These are phyloP conservation scores for Myotis planiceps DNA, from an alignment of 2,797 vertebrate genomes.

Conservation along the genomic window DNA sequence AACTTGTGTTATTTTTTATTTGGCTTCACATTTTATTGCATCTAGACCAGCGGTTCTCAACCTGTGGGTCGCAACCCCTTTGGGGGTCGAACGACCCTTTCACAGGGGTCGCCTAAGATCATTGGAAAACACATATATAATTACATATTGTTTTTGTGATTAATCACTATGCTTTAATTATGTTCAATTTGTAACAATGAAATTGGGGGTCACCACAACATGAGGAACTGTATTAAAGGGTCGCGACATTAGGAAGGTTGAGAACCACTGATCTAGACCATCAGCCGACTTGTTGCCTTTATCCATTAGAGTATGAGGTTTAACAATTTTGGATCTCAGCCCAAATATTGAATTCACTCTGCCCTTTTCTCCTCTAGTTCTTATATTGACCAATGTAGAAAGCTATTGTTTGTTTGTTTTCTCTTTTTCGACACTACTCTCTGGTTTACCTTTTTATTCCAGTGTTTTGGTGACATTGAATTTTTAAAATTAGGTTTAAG, in stretches of 20 bases:
- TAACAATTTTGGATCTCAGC: background rate
- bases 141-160: no score
- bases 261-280: background rate
- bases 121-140: no score
- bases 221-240: no score
- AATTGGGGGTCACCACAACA: no score
- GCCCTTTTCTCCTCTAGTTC: accelerated
- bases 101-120: no score
- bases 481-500: background rate
- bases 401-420: no score
- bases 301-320: background rate
- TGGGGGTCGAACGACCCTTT: no score
- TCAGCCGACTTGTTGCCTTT: background rate
- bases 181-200: no score
- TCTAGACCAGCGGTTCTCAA: background rate
- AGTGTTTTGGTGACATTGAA: background rate
- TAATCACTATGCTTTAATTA: no score
- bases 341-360: background rate
- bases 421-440: background rate
- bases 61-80: no score
- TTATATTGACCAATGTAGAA: background rate
- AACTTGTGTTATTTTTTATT: background rate
- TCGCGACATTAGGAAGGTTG: no score
- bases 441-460: background rate
- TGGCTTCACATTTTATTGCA: background rate